phyloP scores from a whole-genome alignment of 2,113 vertebrate genomes.

The Protomyctophum bolini region DNA sequence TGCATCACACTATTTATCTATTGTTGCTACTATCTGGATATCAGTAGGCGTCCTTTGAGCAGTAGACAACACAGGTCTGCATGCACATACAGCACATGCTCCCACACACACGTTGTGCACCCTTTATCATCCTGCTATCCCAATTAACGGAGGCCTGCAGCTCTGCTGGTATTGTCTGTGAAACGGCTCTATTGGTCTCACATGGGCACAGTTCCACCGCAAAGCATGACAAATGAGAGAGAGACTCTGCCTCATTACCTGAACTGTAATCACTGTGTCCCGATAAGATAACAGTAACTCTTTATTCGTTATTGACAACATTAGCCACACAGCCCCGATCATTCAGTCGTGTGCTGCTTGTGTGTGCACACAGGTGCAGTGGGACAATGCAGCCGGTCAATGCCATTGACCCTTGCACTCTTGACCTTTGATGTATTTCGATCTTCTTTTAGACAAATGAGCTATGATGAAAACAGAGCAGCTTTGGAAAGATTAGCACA shows the following conservation, averaged over 20 bases:
- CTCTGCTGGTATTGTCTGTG: slow-evolving; percentile 35
- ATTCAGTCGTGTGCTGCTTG: slow-evolving; percentile 20
- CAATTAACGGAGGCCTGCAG: slow-evolving; percentile 42
- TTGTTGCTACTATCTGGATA: too few relatives aligned
- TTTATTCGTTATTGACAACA: slow-evolving; percentile 53
- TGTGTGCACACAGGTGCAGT: slow-evolving; percentile 18
- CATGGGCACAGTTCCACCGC: slow-evolving; percentile 34
- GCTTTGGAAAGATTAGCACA: not conserved
- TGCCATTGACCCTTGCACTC: slow-evolving; percentile 32
- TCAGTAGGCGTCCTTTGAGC: too few relatives aligned
- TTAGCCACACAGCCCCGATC: slow-evolving; percentile 26
- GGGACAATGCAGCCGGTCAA: slow-evolving; percentile 29
- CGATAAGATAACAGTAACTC: slow-evolving; percentile 60
- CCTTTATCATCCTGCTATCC: slow-evolving; percentile 36
- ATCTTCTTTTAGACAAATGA: not conserved
- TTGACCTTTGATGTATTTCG: slow-evolving; percentile 19
- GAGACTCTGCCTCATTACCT: slow-evolving; percentile 61
- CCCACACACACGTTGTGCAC: not conserved
- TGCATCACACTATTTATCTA: too few relatives aligned
- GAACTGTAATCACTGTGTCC: slow-evolving; percentile 55
- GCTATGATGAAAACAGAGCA: not conserved
- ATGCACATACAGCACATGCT: not conserved
- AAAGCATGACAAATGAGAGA: slow-evolving; percentile 64
- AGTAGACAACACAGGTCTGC: not conserved
- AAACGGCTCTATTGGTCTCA: slow-evolving; percentile 48